Evolutionary conservation across 2,888 invertebrate species (phyloP).

Genomic region (Helleia helle): DNA sequence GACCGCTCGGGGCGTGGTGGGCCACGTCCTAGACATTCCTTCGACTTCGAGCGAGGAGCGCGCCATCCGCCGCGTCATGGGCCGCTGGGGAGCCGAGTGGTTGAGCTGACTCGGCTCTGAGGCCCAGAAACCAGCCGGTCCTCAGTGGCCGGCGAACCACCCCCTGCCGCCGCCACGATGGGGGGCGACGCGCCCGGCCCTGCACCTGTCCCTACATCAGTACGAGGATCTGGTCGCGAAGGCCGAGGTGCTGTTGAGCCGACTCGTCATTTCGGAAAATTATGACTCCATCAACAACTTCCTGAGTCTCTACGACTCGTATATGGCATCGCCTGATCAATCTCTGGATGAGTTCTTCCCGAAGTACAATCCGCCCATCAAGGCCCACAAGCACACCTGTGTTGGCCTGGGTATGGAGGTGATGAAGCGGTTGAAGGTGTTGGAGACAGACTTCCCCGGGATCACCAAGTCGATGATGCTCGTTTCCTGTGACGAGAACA

Average conservation of each 20-base stretch:
- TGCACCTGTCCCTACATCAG: conserved; percentile 82
- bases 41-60: conserved; percentile 62
- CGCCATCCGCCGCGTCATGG: conserved; percentile 75
- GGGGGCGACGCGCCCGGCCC: conserved; percentile 68
- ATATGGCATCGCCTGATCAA: conserved; percentile 78
- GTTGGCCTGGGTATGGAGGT: conserved; percentile 92
- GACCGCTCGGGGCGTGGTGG: conserved; percentile 52
- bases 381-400: conserved; percentile 88
- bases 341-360: conserved; percentile 84
- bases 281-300: conserved; percentile 94
- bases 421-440: conserved; percentile 77
- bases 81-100: conserved; percentile 96
- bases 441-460: conserved; percentile 76
- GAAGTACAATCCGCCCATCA: conserved; percentile 88
- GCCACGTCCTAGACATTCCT: conserved; percentile 38
- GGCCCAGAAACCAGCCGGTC: conserved; percentile 35
- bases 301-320: conserved; percentile 78
- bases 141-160: conserved; percentile 61
- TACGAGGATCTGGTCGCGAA: conserved; percentile 88
- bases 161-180: conserved; percentile 64
- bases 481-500: conserved; percentile 92
- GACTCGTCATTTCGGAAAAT: conserved; percentile 87
- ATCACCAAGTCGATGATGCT: conserved; percentile 81
- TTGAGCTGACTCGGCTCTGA: conserved; percentile 94
- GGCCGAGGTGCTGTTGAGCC: conserved; percentile 88